Evolutionary conservation across 2,113 vertebrate genomes (phyloP), one percentile per base, ranked within the genome.

Genomic region (Megalops atlanticus): DNA sequence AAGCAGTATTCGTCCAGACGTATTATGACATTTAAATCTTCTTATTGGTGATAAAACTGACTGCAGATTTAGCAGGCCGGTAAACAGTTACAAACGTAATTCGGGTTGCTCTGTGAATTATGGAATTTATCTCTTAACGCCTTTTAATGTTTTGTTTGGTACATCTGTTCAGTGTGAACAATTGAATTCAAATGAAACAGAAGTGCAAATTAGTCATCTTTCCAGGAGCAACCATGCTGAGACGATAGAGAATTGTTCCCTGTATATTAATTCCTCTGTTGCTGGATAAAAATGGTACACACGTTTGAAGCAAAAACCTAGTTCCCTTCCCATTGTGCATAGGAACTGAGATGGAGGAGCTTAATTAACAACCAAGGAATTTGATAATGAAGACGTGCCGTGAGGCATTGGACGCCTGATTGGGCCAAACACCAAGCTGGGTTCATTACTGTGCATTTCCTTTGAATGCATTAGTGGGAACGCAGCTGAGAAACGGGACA

Each of bases 331-430:
- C 24, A 18, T 36, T 27, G n/a, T 41, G 54, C 40, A 41, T 15
- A 40, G 77, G 12, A 38, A 31, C 47, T 49, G 75, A 21, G 35
- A 31, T 35, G 27, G 21, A n/a, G 52, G 4, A 31, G 58, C 58
- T 41, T 39, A 31, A 31, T 68, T 68, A 78, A 31, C 58, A 43
- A 15, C 77, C n/a, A 64, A 7, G 54, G 77, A 68, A 68, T 78
- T 78, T 41, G 16, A 64, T 78, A 35, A 35, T 78, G 54, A 68
- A n/a, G 76, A 41, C n/a, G 52, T 52, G 31, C 36, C 38, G 10
- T 77, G 18, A 64, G 52, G 21, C 10, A 39, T 33, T 10, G 45
- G 36, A 68, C 38, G 31, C 27, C 8, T 14, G 27, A 18, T 38
- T 68, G 52, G 21, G 52, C 52, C 52, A n/a, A 18, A 18, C 35